Base-by-base conservation (phyloP, 2,888 invertebrate genomes). In the Lasioglossum oenotherae region DNA sequence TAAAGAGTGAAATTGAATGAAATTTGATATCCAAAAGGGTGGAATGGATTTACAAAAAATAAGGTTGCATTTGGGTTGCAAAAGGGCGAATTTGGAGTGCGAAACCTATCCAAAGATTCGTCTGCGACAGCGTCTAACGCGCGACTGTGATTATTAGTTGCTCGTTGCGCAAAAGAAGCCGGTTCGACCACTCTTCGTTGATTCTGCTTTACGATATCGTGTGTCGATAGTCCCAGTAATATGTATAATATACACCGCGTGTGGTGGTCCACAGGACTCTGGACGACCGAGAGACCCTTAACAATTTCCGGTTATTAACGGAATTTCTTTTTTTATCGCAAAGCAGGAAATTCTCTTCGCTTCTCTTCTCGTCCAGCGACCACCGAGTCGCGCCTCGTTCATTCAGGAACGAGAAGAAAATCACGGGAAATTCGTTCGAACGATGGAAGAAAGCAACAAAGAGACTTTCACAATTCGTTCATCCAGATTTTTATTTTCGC, bases 381-480 rank as follows among this genome's bases (percentile, higher is more conserved):
- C 19, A 0, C 3, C 38, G 38, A 23, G 5, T 12, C 23, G n/a
- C n/a, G 46, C n/a, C 14, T 6, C 49, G n/a, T 3, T 19, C 35
- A 35, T n/a, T 14, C 12, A 23, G 5, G 10, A 19, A 23, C 57
- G 44, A 23, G 19, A 27, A 44, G n/a, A 41, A 72, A 73, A 73
- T n/a, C 38, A 49, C 16, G 74, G 0, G 27, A 31, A 74, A 74
- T 75, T 74, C 27, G 67, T 49, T 53, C 12, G 19, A 8, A 46
- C 23, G 60, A 57, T n/a, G 57, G 14, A 76, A 46, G 81, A 85
- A 80, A 85, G 77, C 38, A 57, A 75, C 53, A 74, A 77, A 69
- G 72, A 64, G 69, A 85, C 85, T 85, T 82, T 85, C 85, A 80
- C 85, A 79, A 80, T 79, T 35, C 60, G 53, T 74, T 79, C 69